Conservation (phyloP, 2,888 invertebrate species). For the Scaptomyza polygonia region DNA sequence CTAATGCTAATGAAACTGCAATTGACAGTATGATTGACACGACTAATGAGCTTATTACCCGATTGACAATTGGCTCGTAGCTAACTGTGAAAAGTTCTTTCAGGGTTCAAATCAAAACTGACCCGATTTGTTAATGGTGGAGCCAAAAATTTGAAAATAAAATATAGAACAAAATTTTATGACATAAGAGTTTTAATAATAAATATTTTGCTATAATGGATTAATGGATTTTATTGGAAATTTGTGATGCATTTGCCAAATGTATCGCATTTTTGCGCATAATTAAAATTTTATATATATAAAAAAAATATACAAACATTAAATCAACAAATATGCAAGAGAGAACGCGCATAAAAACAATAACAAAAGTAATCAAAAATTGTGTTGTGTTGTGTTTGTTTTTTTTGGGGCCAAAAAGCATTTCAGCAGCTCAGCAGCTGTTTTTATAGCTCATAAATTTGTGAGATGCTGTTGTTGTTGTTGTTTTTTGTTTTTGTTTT, state of each 20-base stretch:
- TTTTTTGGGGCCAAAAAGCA: constrained; percentile 12
- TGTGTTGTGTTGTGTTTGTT: constrained; percentile 32
- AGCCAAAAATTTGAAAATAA: no score
- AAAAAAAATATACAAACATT: constrained; percentile 41
- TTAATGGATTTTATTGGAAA: background rate
- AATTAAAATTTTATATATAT: constrained; percentile 59
- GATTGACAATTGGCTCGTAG: background rate
- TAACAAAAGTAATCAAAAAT: constrained; percentile 75
- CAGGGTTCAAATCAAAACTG: background rate
- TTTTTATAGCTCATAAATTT: constrained; percentile 80
- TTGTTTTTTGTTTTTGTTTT: constrained; percentile 29
- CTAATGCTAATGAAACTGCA: constrained; percentile 28
- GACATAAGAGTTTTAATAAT: background rate
- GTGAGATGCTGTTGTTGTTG: constrained; percentile 57
- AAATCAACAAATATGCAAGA: constrained; percentile 60
- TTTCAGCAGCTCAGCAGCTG: constrained; percentile 51
- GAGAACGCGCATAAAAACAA: constrained; percentile 66
- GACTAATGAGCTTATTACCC: constrained; percentile 41
- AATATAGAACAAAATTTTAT: no score
- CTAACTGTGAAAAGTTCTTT: background rate
- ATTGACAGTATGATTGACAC: constrained; percentile 36
- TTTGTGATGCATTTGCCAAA: background rate
- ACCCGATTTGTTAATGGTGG: background rate
- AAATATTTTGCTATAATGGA: background rate
- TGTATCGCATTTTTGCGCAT: constrained; percentile 37